These are phyloP conservation scores for Porites evermanni DNA, from an alignment of 92 coral and sea anemone species.

Conservation along the genomic window DNA sequence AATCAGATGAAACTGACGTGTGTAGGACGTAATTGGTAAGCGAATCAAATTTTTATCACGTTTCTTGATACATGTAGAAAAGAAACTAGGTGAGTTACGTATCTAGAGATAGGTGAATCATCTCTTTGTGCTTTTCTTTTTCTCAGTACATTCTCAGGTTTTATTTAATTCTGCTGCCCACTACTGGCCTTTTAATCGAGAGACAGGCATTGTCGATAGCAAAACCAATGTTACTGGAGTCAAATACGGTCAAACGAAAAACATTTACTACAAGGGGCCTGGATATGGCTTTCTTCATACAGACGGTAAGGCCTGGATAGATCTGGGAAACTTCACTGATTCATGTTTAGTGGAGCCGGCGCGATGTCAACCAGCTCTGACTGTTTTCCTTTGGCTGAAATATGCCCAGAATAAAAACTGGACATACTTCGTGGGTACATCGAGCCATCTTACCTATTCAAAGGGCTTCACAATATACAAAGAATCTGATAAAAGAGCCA, in stretches of 20 bases:
- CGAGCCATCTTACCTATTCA: constrained; percentile 27
- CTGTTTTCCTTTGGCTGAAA: constrained; percentile 80
- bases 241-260: constrained; percentile 53
- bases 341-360: constrained; percentile 74
- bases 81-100: neutral
- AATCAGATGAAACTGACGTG: no score
- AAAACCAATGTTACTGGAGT: constrained; percentile 59
- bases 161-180: constrained; percentile 26
- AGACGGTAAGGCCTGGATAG: constrained; percentile 56
- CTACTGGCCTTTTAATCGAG: constrained; percentile 83
- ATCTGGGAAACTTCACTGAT: constrained; percentile 65
- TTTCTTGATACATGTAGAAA: neutral
- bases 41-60: neutral
- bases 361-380: constrained; percentile 55
- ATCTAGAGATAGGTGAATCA: neutral
- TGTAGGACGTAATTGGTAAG: no score
- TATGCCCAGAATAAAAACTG: constrained; percentile 44
- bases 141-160: constrained; percentile 3
- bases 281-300: constrained; percentile 64
- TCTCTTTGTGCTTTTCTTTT: neutral
- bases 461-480: constrained; percentile 73
- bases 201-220: constrained; percentile 50
- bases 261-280: constrained; percentile 54
- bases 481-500: constrained; percentile 45
- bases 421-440: constrained; percentile 72